Conservation (phyloP, 2,797 vertebrate species). For the Malurus splendens region DNA sequence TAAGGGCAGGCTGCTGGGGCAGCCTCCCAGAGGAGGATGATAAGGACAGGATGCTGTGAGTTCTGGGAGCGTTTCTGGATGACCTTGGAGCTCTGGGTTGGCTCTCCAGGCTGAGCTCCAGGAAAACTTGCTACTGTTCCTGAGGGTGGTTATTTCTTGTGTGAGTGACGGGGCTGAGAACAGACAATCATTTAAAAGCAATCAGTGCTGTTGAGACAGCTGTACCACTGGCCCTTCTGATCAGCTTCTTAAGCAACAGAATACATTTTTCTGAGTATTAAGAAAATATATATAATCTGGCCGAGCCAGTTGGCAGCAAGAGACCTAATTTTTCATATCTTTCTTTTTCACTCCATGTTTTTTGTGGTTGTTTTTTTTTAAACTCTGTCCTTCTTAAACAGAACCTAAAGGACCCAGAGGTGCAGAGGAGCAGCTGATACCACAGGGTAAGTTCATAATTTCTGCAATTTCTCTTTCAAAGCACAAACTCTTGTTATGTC, state of each 20-base stretch:
- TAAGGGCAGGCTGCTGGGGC: neutral
- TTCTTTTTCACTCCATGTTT: neutral
- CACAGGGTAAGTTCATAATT: conserved; percentile 31
- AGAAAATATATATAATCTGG: conserved; percentile 3
- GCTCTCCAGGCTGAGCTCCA: conserved; percentile 34
- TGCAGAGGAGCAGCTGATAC: conserved; percentile 44
- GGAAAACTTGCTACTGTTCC: conserved; percentile 35
- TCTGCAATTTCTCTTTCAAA: neutral
- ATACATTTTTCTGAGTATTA: conserved; percentile 20
- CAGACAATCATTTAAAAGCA: conserved; percentile 24
- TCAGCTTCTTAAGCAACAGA: conserved; percentile 52
- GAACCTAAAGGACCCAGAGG: conserved; percentile 45
- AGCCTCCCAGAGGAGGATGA: neutral
- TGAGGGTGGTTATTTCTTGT: neutral
- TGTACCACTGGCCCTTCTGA: conserved; percentile 31
- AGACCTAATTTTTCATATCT: conserved; percentile 14
- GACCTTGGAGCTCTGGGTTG: neutral
- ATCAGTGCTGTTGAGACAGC: conserved; percentile 56
- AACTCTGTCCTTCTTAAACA: neutral
- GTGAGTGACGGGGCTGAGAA: conserved; percentile 38
- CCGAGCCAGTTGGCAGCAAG: conserved; percentile 32
- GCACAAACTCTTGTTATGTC: neutral
- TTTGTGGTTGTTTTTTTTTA: neutral
- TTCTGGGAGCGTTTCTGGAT: neutral
- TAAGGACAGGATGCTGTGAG: neutral